Evolutionary conservation across 1,140 invertebrate genomes (phyloP).

Genomic region (Hylaeus volcanicus): DNA sequence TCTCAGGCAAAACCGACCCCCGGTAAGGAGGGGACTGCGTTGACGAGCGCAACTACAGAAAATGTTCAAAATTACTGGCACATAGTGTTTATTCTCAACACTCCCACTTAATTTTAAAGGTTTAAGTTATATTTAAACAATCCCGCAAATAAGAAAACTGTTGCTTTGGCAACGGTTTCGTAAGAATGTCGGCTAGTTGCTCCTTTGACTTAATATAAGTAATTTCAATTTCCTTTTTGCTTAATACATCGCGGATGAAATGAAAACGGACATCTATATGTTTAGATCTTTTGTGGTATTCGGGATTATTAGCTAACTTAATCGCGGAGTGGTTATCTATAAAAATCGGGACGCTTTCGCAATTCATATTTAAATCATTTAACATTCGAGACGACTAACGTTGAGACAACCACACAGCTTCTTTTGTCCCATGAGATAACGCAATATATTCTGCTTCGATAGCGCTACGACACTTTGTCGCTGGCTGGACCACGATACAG

Average conservation of each 20-base stretch:
- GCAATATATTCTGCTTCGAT: not conserved
- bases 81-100: too few relatives aligned
- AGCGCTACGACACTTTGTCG: constrained; percentile 2
- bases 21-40: too few relatives aligned
- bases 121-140: not conserved
- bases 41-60: too few relatives aligned
- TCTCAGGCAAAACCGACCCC: too few relatives aligned
- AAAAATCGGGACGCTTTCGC: not conserved
- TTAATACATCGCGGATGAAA: constrained; percentile 14
- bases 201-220: constrained; percentile 15
- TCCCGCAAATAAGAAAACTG: constrained; percentile 3
- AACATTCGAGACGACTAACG: too few relatives aligned
- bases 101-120: constrained; percentile 13
- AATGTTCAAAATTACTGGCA: too few relatives aligned
- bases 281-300: constrained; percentile 18
- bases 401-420: not conserved
- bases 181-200: constrained; percentile 30
- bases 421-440: not conserved
- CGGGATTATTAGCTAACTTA: constrained; percentile 6
- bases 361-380: not conserved
- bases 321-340: constrained; percentile 17
- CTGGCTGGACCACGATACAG: not conserved
- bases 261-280: constrained; percentile 29
- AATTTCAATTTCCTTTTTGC: constrained; percentile 6
- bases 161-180: constrained; percentile 11